Base-by-base conservation (phyloP, 1,140 invertebrate species). In the Panonychus citri region DNA sequence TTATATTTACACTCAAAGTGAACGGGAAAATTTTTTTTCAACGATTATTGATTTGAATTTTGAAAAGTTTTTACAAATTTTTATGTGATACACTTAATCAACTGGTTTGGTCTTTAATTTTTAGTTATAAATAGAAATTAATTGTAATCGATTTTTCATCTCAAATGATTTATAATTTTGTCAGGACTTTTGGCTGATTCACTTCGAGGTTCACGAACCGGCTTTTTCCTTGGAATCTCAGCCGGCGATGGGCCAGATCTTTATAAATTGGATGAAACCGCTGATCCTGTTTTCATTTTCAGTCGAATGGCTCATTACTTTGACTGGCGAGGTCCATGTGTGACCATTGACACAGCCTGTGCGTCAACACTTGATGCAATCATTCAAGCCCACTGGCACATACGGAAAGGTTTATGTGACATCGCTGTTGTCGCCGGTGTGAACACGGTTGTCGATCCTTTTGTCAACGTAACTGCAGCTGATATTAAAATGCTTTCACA, bases 301-400 rank as follows among this genome's bases (percentile, higher is more conserved):
- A 95, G 69, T 78, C 90, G 65, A 77, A 15, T 96, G 30, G 93
- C 88, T 0, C 95, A 81, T 71, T 82, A 85, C 15, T 95, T 93
- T 71, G 87, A 95, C 64, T 83, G 93, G 55, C 80, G 70, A 65
- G 76, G 74, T 71, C 90, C 91, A 3, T 93, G 87, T 68, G 91
- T 82, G 68, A 79, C 84, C 2, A 69, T 95, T 3, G 90, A 96
- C 69, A 93, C 90, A 7, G 91, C 90, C 1, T 97, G 91, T 69
- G 94, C 88, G 1, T 51, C 46, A 17, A 40, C 19, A 21, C 12
- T 54, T 4, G 30, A 19, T 25, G 55, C 43, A 7, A n/a, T 57
- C 4, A n/a, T 25, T 26, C n/a, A 57, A 24, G 55, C 46, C 13
- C 73, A 56, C 26, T 17, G n/a, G n/a, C 21, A 53, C 17, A 43